Percentiles rank a stretch among this genome's conserved stretches.
These are phyloP conservation scores for Oxyura jamaicensis DNA, from an alignment of 2,113 vertebrate genomes.

Conservation along the genomic window DNA sequence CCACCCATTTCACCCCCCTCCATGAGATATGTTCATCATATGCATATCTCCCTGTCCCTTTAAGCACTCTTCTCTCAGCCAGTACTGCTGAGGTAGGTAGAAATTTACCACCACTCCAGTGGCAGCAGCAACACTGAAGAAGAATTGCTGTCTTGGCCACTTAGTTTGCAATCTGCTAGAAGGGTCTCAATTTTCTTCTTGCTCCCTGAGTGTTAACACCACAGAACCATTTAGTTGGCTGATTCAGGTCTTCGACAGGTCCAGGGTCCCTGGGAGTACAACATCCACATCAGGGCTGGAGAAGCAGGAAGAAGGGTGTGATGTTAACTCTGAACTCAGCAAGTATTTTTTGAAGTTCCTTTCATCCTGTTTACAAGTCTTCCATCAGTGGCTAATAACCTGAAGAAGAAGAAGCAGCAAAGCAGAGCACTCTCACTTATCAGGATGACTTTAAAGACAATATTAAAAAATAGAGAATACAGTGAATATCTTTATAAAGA, in stretches of 20 bases:
- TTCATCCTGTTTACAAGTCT: neutral
- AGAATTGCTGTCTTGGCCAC: neutral
- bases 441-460: neutral
- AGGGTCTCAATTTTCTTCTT: neutral
- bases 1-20: constrained; percentile 33
- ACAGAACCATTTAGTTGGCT: neutral
- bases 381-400: neutral
- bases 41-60: neutral
- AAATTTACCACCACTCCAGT: neutral
- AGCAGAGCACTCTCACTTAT: neutral
- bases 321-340: neutral
- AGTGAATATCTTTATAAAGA: neutral
- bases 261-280: neutral
- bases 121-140: neutral
- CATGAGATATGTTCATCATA: constrained; percentile 25
- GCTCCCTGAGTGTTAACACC: neutral
- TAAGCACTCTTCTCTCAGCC: neutral
- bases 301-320: neutral
- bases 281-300: neutral
- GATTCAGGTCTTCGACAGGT: neutral
- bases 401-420: neutral
- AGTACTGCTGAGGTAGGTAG: constrained; percentile 1
- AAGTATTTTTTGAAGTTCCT: neutral
- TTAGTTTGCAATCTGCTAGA: neutral
- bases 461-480: neutral